These are phyloP conservation scores for Pachyramphus minor DNA, from an alignment of 2,113 vertebrate species.

Conservation along the genomic window DNA sequence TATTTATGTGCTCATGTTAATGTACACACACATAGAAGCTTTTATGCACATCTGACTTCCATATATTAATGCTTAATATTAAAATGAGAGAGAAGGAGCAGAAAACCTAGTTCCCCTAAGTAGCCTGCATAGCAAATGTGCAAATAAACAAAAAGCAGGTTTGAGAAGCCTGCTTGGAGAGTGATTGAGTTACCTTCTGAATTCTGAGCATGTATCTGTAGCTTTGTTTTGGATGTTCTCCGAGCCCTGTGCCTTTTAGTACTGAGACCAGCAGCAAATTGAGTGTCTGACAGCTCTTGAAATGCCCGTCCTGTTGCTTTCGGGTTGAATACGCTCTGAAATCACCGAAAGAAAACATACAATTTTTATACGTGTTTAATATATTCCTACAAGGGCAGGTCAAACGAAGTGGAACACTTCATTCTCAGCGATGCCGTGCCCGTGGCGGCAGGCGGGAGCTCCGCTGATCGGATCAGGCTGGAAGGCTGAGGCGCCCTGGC, in stretches of 20 bases:
- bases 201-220: slow-evolving; percentile 18
- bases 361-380: slow-evolving; percentile 57
- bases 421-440: background rate
- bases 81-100: background rate
- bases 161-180: background rate
- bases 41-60: background rate
- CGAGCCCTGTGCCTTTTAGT: background rate
- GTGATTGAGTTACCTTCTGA: background rate
- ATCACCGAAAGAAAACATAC: slow-evolving; percentile 52
- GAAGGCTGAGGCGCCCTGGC: background rate
- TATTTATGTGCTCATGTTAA: background rate
- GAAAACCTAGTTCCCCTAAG: background rate
- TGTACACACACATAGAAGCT: background rate
- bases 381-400: slow-evolving; percentile 55
- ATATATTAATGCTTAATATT: background rate
- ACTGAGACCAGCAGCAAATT: slow-evolving; percentile 39
- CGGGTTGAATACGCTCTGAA: slow-evolving; percentile 40
- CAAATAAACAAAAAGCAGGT: background rate
- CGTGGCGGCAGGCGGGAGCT: background rate
- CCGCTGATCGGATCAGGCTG: background rate
- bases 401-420: slow-evolving; percentile 59
- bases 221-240: slow-evolving; percentile 35
- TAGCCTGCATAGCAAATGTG: background rate
- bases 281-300: slow-evolving; percentile 57
- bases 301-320: slow-evolving; percentile 45